Base-by-base conservation (phyloP, 2,888 invertebrate species). In the Leptopilina drosophilae region DNA sequence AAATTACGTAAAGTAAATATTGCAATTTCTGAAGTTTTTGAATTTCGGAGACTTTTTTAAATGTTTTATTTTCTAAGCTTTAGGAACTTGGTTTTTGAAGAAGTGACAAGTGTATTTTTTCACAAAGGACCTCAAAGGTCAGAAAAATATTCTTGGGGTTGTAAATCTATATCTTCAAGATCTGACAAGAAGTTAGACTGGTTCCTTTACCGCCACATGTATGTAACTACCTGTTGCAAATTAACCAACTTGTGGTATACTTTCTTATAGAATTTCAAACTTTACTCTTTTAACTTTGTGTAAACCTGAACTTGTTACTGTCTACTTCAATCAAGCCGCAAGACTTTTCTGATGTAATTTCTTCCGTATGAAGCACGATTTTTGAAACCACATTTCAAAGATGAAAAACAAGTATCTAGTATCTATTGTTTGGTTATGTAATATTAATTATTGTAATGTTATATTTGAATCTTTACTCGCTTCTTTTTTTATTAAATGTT, bases 171-270 rank as follows among this genome's bases (percentile, higher is more conserved):
- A 56, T 73, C 33, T 73, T 73, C 56, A 56, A 33, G 73, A 9
- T 56, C 7, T 73, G 56, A 56, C 56, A 73, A 73, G 53, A 73
- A 73, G 73, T 73, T 73, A 73, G 73, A 73, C 73, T 73, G 73
- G 73, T 56, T 73, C 73, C 14, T 56, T 33, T 73, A 56, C 56
- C 53, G n/a, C 73, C 11, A 20, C 56, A 56, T 73, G 73, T 73
- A 20, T 49, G 42, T 42, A 42, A 56, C n/a, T 73, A 73, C 73
- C 56, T 56, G 73, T 73, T 73, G 40, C 56, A 26, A 49, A 53
- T 14, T 53, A 49, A 69, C 26, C 26, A 69, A 53, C 9, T 56
- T 53, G 73, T 73, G n/a, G 49, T 53, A 9, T 42, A 42, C 53
- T 53, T 69, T 26, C 53, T 73, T n/a, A 73, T 14, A 8, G 56